phyloP scores from a whole-genome alignment of 2,797 vertebrate genomes.

The Adrianichthys oophorus region DNA sequence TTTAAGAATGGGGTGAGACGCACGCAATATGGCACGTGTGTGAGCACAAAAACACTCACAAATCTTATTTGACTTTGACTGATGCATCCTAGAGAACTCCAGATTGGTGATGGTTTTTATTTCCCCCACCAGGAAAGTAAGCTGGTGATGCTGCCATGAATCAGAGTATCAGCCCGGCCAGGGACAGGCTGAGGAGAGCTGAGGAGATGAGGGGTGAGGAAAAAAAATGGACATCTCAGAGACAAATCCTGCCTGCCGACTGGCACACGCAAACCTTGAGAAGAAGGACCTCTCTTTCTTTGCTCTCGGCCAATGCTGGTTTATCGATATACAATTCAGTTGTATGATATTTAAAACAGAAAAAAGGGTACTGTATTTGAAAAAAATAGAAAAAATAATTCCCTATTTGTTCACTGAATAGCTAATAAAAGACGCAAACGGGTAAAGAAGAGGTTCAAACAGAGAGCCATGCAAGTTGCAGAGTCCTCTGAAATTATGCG shows the following conservation, averaged over 20 bases:
- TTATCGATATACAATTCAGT: conserved; percentile 32
- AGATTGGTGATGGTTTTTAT: conserved; percentile 73
- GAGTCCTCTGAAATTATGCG: conserved; percentile 24
- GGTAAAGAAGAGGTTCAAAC: conserved; percentile 13
- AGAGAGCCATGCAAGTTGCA: not conserved
- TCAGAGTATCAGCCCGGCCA: conserved; percentile 59
- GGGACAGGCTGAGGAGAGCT: conserved; percentile 51
- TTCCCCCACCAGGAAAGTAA: conserved; percentile 63
- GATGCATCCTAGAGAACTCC: conserved; percentile 58
- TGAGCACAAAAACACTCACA: conserved; percentile 33
- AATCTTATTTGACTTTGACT: conserved; percentile 72
- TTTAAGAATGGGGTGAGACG: conserved; percentile 62
- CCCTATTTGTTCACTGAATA: conserved; percentile 5
- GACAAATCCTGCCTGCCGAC: conserved; percentile 66
- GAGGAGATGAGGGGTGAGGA: conserved; percentile 54
- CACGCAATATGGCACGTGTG: conserved; percentile 54
- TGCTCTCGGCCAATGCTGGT: conserved; percentile 46
- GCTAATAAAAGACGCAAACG: not conserved
- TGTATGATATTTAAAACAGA: conserved; percentile 7
- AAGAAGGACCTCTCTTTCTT: conserved; percentile 58
- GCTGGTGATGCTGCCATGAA: conserved; percentile 64
- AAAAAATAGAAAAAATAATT: conserved; percentile 4
- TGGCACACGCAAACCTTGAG: conserved; percentile 41
- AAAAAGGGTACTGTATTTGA: conserved; percentile 6
- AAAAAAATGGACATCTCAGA: conserved; percentile 68